phyloP scores from a whole-genome alignment of 2,888 invertebrate species.

The Dorcus parallelipipedus region DNA sequence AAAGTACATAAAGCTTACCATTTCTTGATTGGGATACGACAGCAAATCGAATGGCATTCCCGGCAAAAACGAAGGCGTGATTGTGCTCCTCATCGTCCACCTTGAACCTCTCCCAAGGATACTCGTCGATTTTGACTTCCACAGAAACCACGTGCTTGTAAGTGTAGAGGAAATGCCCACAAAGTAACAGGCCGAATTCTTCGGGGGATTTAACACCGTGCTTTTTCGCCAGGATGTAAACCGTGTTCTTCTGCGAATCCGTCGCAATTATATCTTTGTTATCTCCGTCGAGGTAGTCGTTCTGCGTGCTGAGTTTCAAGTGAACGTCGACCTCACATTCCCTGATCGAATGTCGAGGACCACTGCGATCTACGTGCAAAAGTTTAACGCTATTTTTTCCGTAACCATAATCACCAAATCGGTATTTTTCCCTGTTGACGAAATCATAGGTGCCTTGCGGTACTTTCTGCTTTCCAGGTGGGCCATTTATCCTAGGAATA shows the following conservation, averaged over 20 bases:
- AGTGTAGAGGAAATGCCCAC: slow-evolving; percentile 70
- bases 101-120: slow-evolving; percentile 71
- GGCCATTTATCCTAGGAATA: slow-evolving; percentile 10
- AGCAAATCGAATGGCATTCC: slow-evolving; percentile 64
- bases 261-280: slow-evolving; percentile 79
- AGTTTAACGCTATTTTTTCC: slow-evolving; percentile 75
- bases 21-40: slow-evolving; percentile 64
- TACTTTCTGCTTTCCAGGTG: slow-evolving; percentile 4
- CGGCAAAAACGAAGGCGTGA: slow-evolving; percentile 73
- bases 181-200: slow-evolving; percentile 70
- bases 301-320: slow-evolving; percentile 64
- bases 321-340: slow-evolving; percentile 74
- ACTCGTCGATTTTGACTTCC: slow-evolving; percentile 67
- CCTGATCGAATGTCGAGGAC: slow-evolving; percentile 64
- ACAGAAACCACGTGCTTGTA: slow-evolving; percentile 73
- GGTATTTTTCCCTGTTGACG: slow-evolving; percentile 46
- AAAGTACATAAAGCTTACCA: slow-evolving; percentile 51
- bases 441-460: slow-evolving; percentile 24
- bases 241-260: slow-evolving; percentile 80
- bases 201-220: slow-evolving; percentile 74
- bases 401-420: slow-evolving; percentile 64
- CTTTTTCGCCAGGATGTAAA: slow-evolving; percentile 75
- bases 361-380: slow-evolving; percentile 66
- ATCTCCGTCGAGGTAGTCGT: slow-evolving; percentile 69
- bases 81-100: slow-evolving; percentile 60